A percentile compares a stretch with the other conserved stretches of the same genome.
These are phyloP conservation scores for Phortica magna DNA, from an alignment of 2,888 invertebrate genomes.

Conservation along the genomic window DNA sequence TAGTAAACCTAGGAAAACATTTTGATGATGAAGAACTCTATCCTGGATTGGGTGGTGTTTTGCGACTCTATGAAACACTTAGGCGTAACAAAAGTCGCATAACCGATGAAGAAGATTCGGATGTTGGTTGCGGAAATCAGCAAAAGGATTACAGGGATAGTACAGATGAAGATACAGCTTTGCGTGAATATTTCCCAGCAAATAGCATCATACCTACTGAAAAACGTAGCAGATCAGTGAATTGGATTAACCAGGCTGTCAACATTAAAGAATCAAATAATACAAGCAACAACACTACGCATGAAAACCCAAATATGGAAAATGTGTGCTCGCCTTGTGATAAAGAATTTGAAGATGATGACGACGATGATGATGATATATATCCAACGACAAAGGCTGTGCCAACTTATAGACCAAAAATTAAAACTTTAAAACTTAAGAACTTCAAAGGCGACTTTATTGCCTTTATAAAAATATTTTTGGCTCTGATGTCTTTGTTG, in stretches of 20 bases:
- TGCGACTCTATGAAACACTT: conserved; percentile 69
- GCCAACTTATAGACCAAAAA: too few relatives aligned
- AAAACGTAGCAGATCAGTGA: too few relatives aligned
- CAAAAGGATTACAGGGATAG: conserved; percentile 39
- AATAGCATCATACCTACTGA: conserved; percentile 2
- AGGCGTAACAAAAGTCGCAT: conserved; percentile 41
- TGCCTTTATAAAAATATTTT: too few relatives aligned
- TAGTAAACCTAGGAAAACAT: conserved; percentile 68
- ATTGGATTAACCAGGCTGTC: too few relatives aligned
- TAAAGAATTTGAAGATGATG: neutral
- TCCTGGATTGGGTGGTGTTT: conserved; percentile 74
- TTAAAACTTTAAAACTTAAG: too few relatives aligned
- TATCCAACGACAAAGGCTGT: neutral
- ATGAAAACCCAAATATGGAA: too few relatives aligned
- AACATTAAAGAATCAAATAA: too few relatives aligned
- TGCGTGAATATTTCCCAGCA: conserved; percentile 21
- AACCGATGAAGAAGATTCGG: neutral
- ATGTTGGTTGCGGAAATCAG: conserved; percentile 42
- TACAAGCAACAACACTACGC: too few relatives aligned
- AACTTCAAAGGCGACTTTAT: too few relatives aligned
- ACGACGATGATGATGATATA: neutral
- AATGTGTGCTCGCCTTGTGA: conserved; percentile 1
- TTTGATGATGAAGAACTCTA: conserved; percentile 74
- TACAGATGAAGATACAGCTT: neutral
- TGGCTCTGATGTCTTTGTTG: too few relatives aligned